phyloP scores from a whole-genome alignment of 1,140 invertebrate species.

The Yoshiicerus persimilis region DNA sequence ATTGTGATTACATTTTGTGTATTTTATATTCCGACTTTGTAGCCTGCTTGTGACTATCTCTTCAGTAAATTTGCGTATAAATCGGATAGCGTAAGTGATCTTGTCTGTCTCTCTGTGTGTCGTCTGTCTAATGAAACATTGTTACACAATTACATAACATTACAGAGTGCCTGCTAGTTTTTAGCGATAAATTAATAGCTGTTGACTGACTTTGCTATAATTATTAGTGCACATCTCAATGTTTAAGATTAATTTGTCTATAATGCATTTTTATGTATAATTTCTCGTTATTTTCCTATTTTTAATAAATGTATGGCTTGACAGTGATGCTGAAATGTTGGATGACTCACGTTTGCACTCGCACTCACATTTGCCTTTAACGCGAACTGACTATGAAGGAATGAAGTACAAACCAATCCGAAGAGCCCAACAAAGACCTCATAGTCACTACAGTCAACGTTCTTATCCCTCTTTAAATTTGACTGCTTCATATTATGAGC shows the following conservation, averaged over 20 bases:
- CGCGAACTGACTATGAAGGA: not conserved
- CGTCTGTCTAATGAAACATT: not conserved
- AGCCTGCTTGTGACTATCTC: conserved; percentile 87
- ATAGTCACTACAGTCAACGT: not conserved
- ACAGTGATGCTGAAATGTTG: conserved; percentile 22
- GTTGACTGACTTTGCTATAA: not conserved
- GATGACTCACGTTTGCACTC: conserved; percentile 23
- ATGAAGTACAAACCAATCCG: not conserved
- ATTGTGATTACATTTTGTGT: conserved; percentile 19
- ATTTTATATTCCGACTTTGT: conserved; percentile 56
- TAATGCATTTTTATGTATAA: not conserved
- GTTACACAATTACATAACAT: not conserved
- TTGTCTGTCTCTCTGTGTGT: conserved; percentile 10
- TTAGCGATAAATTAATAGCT: not conserved
- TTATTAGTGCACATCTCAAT: not conserved
- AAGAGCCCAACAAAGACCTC: conserved; percentile 9
- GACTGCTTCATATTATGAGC: not conserved
- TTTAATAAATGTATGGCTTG: not conserved
- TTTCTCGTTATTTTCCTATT: not conserved
- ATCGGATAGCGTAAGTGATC: conserved; percentile 83
- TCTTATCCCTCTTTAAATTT: conserved; percentile 19
- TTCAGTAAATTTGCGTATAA: conserved; percentile 82
- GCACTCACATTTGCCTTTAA: conserved; percentile 26
- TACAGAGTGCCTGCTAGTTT: not conserved
- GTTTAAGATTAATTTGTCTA: not conserved